phyloP scores from a whole-genome alignment of 1,140 invertebrate species.

The Platyura marginata region DNA sequence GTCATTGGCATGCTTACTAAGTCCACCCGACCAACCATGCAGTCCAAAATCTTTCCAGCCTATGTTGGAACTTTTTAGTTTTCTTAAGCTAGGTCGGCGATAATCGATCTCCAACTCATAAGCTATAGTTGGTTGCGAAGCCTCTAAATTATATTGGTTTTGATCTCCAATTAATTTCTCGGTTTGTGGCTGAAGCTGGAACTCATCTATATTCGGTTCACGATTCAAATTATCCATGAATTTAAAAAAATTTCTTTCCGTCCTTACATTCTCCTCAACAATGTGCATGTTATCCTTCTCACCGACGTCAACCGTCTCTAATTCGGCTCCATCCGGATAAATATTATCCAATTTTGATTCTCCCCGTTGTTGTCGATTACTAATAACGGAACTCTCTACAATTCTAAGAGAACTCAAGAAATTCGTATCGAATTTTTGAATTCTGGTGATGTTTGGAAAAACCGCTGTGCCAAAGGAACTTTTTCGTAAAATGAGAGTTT shows the following conservation, averaged over 20 bases:
- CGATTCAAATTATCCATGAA: slow-evolving; percentile 3
- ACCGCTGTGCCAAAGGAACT: slow-evolving; percentile 14
- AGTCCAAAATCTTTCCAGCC: slow-evolving; percentile 12
- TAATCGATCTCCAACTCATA: neutral
- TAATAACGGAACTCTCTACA: neutral
- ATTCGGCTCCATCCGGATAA: neutral
- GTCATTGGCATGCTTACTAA: slow-evolving; percentile 7
- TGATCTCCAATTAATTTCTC: neutral
- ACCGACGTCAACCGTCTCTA: neutral
- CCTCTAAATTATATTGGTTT: too few relatives aligned
- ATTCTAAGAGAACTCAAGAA: neutral
- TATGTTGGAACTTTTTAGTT: slow-evolving; percentile 3
- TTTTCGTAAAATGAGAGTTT: slow-evolving; percentile 13
- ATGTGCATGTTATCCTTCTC: slow-evolving; percentile 1
- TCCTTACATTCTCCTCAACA: slow-evolving; percentile 2
- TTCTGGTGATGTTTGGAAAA: slow-evolving; percentile 15
- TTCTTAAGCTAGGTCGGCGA: neutral
- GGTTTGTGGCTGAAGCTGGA: neutral
- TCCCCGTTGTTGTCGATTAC: neutral
- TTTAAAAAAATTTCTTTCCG: slow-evolving; percentile 2
- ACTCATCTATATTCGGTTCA: neutral
- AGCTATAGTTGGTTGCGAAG: neutral
- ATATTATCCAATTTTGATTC: neutral
- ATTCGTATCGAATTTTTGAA: neutral
- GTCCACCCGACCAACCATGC: slow-evolving; percentile 16